Evolutionary conservation across 2,113 vertebrate genomes (phyloP), one percentile per base, ranked within the genome.

Genomic region (Steatornis caripensis): DNA sequence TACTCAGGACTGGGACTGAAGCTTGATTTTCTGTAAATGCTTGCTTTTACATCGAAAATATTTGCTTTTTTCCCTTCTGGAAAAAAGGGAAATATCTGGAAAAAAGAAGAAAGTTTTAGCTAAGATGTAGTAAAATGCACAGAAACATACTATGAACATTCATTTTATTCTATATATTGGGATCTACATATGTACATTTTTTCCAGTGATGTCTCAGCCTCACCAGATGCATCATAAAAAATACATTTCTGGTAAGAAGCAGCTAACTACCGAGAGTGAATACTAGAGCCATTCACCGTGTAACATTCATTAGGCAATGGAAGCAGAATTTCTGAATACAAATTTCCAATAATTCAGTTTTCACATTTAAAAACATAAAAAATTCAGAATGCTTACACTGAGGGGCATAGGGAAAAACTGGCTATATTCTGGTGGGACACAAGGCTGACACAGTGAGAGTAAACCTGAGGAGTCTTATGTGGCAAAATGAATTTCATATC

Each of bases 201-300:
- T 79, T 57, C 29, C 27, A 60, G 26, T 57, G 30, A 48, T 26
- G 3, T 26, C 37, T 9, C 45, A 41, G 8, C 29, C 9, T 72
- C 30, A 87, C 11, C 16, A 72, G 22, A 37, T 69, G 5, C 5
- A 10, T 71, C 17, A 48, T 1, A 60, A 49, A 93, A 77, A 55
- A 36, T 9, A 23, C 0, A 23, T 45, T 65, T 92, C n/a, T 1
- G 2, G 11, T 37, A 64, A 76, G 22, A 66, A 66, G 5, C 1
- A 1, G 11, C 4, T 49, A 17, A 1, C 49, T 68, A 14, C 34
- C 77, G 10, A 48, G 24, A 14, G 4, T 12, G 12, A 21, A 32
- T 43, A 55, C 23, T 9, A 51, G 3, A 86, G 7, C 3, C 16
- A 20, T 60, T 90, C 26, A 55, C 46, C 22, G 17, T 72, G 9